phyloP scores from a whole-genome alignment of 2,888 invertebrate species.

The Lumbricus terrestris region DNA sequence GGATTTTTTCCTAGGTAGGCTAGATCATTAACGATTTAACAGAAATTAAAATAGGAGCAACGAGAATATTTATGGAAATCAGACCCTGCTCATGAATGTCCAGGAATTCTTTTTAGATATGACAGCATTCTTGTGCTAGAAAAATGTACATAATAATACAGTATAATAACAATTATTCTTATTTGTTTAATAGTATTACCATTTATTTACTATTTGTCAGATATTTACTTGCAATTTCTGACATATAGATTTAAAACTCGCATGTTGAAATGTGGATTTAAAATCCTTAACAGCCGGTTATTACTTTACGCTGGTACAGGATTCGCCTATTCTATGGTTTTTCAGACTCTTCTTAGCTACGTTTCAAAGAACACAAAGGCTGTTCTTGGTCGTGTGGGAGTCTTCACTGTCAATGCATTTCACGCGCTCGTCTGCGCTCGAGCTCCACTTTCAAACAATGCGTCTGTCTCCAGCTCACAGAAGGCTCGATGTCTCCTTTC shows the following conservation, averaged over 20 bases:
- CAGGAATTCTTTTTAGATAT: no score
- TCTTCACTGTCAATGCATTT: conserved; percentile 95
- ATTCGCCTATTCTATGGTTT: conserved; percentile 44
- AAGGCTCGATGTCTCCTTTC: conserved; percentile 34
- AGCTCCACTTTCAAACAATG: conserved; percentile 60
- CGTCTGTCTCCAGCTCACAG: conserved; percentile 4
- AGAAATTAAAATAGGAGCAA: no score
- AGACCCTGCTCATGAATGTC: no score
- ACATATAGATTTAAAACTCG: no score
- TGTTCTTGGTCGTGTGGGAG: conserved; percentile 88
- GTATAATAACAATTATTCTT: background rate
- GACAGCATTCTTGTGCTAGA: no score
- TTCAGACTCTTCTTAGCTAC: conserved; percentile 88
- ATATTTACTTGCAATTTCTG: no score
- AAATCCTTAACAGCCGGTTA: background rate
- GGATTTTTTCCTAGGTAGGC: no score
- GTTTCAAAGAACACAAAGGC: conserved; percentile 92
- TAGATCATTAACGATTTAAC: no score
- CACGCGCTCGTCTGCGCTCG: conserved; percentile 96
- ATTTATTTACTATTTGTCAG: no score
- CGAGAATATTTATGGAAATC: no score
- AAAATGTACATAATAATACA: background rate
- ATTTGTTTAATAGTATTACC: background rate
- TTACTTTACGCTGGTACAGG: background rate
- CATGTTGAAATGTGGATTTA: background rate